Percentiles rank a stretch among this genome's conserved stretches.
phyloP scores from a whole-genome alignment of 2,797 vertebrate genomes.

The Peromyscus eremicus region DNA sequence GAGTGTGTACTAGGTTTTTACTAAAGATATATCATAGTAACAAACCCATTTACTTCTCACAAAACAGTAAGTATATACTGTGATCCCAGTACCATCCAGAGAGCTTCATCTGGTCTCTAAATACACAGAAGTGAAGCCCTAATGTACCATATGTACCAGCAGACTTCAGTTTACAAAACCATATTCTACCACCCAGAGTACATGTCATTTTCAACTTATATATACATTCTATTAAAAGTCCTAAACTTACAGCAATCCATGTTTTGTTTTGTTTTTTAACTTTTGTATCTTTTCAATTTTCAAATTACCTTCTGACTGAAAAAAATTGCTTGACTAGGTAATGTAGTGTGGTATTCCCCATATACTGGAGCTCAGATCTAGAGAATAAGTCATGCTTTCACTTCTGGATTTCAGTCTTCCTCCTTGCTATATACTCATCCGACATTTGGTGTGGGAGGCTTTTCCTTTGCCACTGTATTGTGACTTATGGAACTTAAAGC shows the following conservation, averaged over 20 bases:
- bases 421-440: neutral
- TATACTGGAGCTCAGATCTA: too few species aligned
- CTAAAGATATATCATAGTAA: neutral
- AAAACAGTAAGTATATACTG: neutral
- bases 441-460: neutral
- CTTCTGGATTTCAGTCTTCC: neutral
- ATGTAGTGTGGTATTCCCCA: too few species aligned
- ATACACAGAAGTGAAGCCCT: neutral
- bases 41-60: neutral
- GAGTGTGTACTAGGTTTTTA: neutral
- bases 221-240: neutral
- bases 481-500: neutral
- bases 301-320: neutral
- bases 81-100: neutral
- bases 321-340: neutral
- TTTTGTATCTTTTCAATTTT: neutral
- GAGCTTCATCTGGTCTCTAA: neutral
- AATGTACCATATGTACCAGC: neutral
- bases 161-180: neutral
- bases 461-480: neutral
- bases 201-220: neutral
- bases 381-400: neutral
- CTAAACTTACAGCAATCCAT: neutral
- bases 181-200: neutral
- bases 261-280: neutral